Evolutionary conservation across 2,113 vertebrate species (phyloP).

Genomic region (Pelecanus crispus): DNA sequence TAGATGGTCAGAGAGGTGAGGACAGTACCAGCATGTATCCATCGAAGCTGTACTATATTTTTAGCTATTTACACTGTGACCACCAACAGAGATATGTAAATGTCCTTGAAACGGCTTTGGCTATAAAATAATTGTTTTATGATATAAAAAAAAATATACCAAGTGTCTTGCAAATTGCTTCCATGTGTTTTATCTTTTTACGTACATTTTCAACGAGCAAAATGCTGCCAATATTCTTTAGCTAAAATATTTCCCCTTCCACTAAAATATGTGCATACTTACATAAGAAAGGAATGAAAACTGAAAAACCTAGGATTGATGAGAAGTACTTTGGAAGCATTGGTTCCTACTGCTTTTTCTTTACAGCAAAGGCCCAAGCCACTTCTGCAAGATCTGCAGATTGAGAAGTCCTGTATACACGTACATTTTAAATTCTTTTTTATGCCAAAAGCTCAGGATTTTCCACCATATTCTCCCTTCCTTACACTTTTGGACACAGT

Average conservation of each 20-base stretch:
- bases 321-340: not conserved
- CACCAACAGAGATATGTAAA: not conserved
- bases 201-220: rapidly evolving
- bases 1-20: not conserved
- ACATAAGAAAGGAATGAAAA: not conserved
- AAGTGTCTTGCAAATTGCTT: not conserved
- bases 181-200: not conserved
- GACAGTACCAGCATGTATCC: not conserved
- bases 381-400: not conserved
- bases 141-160: not conserved
- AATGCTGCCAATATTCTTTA: not conserved
- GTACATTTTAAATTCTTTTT: not conserved
- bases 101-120: not conserved
- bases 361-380: not conserved
- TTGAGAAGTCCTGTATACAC: not conserved
- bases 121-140: not conserved
- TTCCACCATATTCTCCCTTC: not conserved
- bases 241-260: not conserved
- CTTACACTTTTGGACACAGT: not conserved
- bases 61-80: not conserved
- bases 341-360: not conserved
- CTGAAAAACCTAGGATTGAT: not conserved
- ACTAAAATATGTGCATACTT: not conserved
- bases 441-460: not conserved
- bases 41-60: not conserved